These are phyloP conservation scores for Bostrychus sinensis DNA, from an alignment of 2,113 vertebrate species.

Conservation along the genomic window DNA sequence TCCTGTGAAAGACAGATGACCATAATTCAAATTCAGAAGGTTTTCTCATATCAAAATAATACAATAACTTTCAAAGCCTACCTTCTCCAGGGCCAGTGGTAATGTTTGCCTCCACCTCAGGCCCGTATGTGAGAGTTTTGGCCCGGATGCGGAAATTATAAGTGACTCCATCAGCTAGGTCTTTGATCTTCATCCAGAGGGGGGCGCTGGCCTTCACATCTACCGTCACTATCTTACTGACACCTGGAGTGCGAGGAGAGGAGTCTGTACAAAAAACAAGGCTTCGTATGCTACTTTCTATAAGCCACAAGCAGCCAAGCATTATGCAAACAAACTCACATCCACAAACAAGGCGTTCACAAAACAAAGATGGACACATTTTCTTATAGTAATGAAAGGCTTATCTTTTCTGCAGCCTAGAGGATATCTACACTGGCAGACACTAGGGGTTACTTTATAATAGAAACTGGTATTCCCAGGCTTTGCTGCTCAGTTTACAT, in stretches of 20 bases:
- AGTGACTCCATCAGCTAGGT: slow-evolving; percentile 91
- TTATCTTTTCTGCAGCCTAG: slow-evolving; percentile 20
- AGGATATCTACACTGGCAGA: slow-evolving; percentile 21
- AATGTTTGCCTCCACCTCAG: slow-evolving; percentile 93
- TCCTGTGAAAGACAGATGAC: slow-evolving; percentile 73
- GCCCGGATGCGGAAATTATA: slow-evolving; percentile 93
- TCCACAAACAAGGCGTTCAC: slow-evolving; percentile 3
- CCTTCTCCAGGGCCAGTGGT: slow-evolving; percentile 97
- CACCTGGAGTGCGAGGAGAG: slow-evolving; percentile 86
- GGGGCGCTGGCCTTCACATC: slow-evolving; percentile 93
- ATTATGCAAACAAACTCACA: slow-evolving; percentile 28
- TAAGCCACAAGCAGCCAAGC: slow-evolving; percentile 53
- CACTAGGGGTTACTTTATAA: slow-evolving; percentile 18
- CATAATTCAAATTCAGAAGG: neutral
- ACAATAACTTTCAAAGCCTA: slow-evolving; percentile 44
- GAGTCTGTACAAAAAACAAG: slow-evolving; percentile 80
- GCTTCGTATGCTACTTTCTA: slow-evolving; percentile 76
- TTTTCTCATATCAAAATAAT: neutral
- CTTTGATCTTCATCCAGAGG: slow-evolving; percentile 96
- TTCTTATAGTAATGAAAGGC: slow-evolving; percentile 18
- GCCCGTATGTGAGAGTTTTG: slow-evolving; percentile 95
- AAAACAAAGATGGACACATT: slow-evolving; percentile 7
- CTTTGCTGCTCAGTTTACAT: slow-evolving; percentile 36
- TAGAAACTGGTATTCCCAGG: slow-evolving; percentile 25
- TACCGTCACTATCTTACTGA: slow-evolving; percentile 98